Percentiles rank a stretch among this genome's conserved stretches.
phyloP scores from a whole-genome alignment of 1,140 invertebrate species.

The Vanessa atalanta region DNA sequence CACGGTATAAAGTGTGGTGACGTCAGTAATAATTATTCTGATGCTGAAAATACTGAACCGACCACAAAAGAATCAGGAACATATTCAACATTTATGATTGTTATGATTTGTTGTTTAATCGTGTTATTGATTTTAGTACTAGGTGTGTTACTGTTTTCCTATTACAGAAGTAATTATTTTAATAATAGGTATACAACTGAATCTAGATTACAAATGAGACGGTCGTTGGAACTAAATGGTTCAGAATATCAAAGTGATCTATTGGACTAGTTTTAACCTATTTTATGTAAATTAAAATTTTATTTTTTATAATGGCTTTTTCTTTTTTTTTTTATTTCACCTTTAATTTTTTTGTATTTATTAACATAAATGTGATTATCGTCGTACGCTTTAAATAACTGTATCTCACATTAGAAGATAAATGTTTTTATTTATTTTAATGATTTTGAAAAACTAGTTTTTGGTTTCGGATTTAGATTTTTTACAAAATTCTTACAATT shows the following conservation, averaged over 20 bases:
- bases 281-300: neutral
- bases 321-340: too few relatives aligned
- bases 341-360: too few relatives aligned
- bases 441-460: too few relatives aligned
- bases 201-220: slow-evolving; percentile 43
- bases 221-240: slow-evolving; percentile 43
- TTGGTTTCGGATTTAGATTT: too few relatives aligned
- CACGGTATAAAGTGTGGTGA: slow-evolving; percentile 68
- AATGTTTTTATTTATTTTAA: too few relatives aligned
- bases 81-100: slow-evolving; percentile 12
- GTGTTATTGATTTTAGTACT: slow-evolving; percentile 39
- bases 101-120: slow-evolving; percentile 40
- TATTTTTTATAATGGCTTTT: neutral
- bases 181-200: slow-evolving; percentile 25
- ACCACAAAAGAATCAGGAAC: neutral
- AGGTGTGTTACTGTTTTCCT: slow-evolving; percentile 19
- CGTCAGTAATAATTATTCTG: neutral
- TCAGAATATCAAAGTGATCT: slow-evolving; percentile 51
- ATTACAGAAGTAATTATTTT: slow-evolving; percentile 29
- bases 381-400: too few relatives aligned
- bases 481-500: too few relatives aligned
- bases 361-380: too few relatives aligned
- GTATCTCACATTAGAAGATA: too few relatives aligned
- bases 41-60: neutral
- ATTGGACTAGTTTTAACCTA: slow-evolving; percentile 33